These are phyloP conservation scores for Amphipoea lucens DNA, from an alignment of 2,888 invertebrate species.

Conservation along the genomic window DNA sequence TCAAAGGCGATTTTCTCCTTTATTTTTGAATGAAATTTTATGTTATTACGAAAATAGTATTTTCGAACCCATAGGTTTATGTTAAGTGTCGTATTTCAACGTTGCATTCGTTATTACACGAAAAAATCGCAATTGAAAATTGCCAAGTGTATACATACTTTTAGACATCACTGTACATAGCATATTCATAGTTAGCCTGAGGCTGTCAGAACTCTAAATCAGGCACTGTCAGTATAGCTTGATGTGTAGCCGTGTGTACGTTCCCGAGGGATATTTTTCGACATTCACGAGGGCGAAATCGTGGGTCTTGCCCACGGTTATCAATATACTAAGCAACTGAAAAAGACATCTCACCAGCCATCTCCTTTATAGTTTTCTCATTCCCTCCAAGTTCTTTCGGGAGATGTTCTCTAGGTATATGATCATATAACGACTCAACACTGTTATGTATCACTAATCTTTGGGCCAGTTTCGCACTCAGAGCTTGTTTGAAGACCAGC, in stretches of 20 bases:
- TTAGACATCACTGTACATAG: too few species aligned
- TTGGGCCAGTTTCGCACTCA: slow-evolving; percentile 68
- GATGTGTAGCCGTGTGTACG: not conserved
- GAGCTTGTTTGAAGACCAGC: slow-evolving; percentile 64
- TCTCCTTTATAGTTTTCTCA: slow-evolving; percentile 61
- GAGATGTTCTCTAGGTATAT: slow-evolving; percentile 66
- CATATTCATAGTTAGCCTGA: too few species aligned
- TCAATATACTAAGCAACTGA: not conserved
- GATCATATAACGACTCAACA: slow-evolving; percentile 65
- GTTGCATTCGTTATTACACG: too few species aligned
- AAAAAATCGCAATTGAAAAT: too few species aligned
- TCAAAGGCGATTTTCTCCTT: too few species aligned
- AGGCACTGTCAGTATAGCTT: too few species aligned
- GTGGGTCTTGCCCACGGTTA: not conserved
- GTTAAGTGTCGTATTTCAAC: too few species aligned
- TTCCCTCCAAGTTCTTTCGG: slow-evolving; percentile 72
- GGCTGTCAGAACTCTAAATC: too few species aligned
- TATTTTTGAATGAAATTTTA: too few species aligned
- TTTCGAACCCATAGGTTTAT: too few species aligned
- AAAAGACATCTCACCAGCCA: slow-evolving; percentile 63
- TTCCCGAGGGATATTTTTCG: not conserved
- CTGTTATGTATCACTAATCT: slow-evolving; percentile 67
- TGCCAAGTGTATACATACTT: too few species aligned
- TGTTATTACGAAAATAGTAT: too few species aligned
- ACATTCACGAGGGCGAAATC: not conserved